Percentiles rank a stretch among this genome's conserved stretches.
Conservation (phyloP, 92 coral and sea anemone species). For the Porites rus region DNA sequence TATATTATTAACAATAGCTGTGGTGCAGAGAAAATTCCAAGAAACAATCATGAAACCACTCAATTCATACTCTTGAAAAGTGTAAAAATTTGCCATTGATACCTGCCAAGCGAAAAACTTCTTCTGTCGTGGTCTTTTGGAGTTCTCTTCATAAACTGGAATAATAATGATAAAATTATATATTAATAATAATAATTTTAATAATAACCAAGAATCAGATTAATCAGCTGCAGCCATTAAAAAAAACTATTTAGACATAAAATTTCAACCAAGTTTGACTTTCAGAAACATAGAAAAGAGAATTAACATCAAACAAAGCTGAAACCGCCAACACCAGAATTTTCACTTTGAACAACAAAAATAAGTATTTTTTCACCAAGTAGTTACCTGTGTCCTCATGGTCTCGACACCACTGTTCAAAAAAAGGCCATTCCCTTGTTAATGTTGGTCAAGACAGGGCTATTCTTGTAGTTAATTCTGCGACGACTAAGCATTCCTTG, state of each 20-base stretch:
- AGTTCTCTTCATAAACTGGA: conserved; percentile 41
- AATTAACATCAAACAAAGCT: no score
- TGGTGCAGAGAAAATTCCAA: no score
- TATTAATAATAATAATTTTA: background rate
- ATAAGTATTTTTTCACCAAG: background rate
- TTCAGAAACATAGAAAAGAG: background rate
- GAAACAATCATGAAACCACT: no score
- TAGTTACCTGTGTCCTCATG: conserved; percentile 24
- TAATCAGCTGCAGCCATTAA: background rate
- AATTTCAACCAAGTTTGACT: background rate
- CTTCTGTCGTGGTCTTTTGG: conserved; percentile 44
- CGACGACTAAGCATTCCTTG: conserved; percentile 40
- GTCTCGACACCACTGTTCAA: conserved; percentile 43
- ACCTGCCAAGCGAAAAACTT: conserved; percentile 56
- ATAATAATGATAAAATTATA: background rate
- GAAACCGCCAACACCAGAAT: no score
- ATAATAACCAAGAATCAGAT: background rate
- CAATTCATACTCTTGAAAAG: no score
- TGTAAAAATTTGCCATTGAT: background rate
- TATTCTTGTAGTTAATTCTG: conserved; percentile 24
- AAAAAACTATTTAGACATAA: no score
- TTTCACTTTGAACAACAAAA: background rate
- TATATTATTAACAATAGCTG: no score
- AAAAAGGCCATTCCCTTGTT: conserved; percentile 24
- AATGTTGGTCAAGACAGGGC: conserved; percentile 28